A percentile compares a stretch with the other conserved stretches of the same genome.
These are phyloP conservation scores for Podocnemis expansa DNA, from an alignment of 2,113 vertebrate species.

Conservation along the genomic window DNA sequence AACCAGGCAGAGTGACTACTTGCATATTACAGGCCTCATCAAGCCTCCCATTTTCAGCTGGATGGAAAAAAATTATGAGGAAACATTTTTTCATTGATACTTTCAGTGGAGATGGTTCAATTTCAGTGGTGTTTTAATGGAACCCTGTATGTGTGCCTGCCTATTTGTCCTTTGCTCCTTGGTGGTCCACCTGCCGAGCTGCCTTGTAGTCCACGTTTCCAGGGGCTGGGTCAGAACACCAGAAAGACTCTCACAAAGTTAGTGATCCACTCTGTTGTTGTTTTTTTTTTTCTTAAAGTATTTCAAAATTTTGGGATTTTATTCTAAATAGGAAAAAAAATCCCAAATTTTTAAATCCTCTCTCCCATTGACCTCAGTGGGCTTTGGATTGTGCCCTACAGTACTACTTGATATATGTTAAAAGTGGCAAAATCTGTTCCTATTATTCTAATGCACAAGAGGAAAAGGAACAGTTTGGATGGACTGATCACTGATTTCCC, in stretches of 20 bases:
- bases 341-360: background rate
- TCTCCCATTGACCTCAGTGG: background rate
- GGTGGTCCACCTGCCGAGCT: background rate
- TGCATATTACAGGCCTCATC: background rate
- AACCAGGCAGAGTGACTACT: background rate
- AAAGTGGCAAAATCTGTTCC: background rate
- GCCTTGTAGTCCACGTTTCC: accelerated
- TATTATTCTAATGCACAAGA: background rate
- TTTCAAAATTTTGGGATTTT: background rate
- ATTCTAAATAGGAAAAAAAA: background rate
- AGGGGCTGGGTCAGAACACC: background rate
- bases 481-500: background rate
- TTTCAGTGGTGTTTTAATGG: background rate
- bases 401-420: background rate
- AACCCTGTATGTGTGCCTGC: background rate
- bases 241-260: background rate
- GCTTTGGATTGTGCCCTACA: background rate
- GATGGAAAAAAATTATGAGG: background rate
- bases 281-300: background rate
- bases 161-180: background rate
- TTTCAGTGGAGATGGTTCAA: background rate
- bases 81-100: background rate
- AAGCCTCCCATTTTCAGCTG: background rate
- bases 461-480: too few relatives aligned
- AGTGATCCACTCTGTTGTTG: background rate